Evolutionary conservation across 2,888 invertebrate species (phyloP).

Genomic region (Teinopalpus imperialis): DNA sequence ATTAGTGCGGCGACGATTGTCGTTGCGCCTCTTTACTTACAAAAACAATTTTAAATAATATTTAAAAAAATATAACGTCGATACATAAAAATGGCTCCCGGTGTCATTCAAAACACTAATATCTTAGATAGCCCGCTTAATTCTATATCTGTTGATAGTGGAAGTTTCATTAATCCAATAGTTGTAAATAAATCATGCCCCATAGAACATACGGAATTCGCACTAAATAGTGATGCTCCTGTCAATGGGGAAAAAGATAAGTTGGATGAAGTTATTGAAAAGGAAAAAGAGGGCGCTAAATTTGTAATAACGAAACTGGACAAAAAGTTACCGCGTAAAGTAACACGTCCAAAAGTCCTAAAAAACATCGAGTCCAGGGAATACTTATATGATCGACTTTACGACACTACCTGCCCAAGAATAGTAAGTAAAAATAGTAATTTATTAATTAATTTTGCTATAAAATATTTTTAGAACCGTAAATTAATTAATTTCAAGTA

Average conservation of each 20-base stretch:
- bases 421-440: conserved; percentile 61
- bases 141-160: conserved; percentile 37
- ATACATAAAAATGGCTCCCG: conserved; percentile 67
- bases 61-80: conserved; percentile 5
- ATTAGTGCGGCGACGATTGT: conserved; percentile 56
- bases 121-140: conserved; percentile 46
- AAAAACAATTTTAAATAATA: conserved; percentile 27
- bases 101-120: conserved; percentile 53
- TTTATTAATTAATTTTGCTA: too few species aligned
- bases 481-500: too few species aligned
- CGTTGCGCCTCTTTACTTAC: conserved; percentile 44
- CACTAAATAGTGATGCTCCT: conserved; percentile 27
- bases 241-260: conserved; percentile 29
- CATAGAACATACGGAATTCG: conserved; percentile 40
- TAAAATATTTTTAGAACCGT: too few species aligned
- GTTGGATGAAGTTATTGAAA: conserved; percentile 7
- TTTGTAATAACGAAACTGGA: conserved; percentile 37
- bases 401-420: conserved; percentile 60
- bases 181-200: conserved; percentile 46
- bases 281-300: conserved; percentile 27
- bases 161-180: conserved; percentile 42
- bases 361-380: conserved; percentile 62
- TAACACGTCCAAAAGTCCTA: conserved; percentile 63
- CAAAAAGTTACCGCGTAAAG: conserved; percentile 49
- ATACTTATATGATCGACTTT: conserved; percentile 67